phyloP scores from a whole-genome alignment of 2,113 vertebrate species.

The Taurulus bubalis region DNA sequence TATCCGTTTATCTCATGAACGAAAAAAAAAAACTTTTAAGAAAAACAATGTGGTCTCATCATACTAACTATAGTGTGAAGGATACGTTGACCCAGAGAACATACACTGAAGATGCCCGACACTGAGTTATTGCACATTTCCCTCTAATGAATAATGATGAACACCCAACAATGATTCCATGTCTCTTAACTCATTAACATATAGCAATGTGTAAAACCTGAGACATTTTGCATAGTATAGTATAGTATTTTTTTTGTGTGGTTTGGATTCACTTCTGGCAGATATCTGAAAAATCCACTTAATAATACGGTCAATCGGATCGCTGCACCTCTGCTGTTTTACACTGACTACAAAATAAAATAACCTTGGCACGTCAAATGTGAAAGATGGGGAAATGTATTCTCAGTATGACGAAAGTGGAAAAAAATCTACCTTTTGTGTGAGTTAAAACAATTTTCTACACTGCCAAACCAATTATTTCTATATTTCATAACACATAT shows the following conservation, averaged over 20 bases:
- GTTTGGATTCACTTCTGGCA: no score
- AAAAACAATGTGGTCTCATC: no score
- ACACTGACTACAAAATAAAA: not conserved
- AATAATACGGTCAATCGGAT: not conserved
- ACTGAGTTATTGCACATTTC: no score
- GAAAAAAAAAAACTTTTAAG: no score
- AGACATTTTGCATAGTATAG: not conserved
- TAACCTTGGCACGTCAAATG: not conserved
- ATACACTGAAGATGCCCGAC: no score
- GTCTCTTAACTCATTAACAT: not conserved
- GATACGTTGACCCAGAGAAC: no score
- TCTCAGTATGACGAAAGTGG: not conserved
- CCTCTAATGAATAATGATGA: no score
- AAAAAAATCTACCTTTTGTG: not conserved
- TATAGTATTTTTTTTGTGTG: no score
- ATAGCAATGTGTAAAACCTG: not conserved
- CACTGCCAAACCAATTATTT: conserved; percentile 5
- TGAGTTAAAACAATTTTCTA: not conserved
- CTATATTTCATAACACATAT: not conserved
- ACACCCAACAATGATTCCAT: no score
- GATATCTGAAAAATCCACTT: not conserved
- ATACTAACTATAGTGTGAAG: no score
- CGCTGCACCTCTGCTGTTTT: not conserved
- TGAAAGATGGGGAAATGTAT: not conserved
- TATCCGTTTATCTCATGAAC: no score